Evolutionary conservation across 2,797 vertebrate species (phyloP).

Genomic region (Podarcis siculus): DNA sequence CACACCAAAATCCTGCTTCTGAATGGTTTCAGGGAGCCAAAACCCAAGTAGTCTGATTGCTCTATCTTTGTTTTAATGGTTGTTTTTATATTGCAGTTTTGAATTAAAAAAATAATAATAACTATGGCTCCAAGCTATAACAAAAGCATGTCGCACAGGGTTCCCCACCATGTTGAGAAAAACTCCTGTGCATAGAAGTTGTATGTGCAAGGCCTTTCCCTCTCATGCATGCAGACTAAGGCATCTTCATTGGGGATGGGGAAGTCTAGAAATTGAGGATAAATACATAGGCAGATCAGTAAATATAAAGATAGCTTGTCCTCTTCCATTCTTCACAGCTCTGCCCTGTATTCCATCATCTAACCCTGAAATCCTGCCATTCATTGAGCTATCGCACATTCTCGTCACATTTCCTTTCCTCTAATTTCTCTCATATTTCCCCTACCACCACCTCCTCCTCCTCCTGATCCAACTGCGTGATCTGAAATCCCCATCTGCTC

Average conservation of each 20-base stretch:
- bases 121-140: not conserved
- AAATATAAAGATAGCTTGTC: not conserved
- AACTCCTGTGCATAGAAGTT: not conserved
- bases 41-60: not conserved
- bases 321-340: accelerated
- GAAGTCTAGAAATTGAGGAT: not conserved
- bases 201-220: not conserved
- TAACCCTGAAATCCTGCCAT: not conserved
- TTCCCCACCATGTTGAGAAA: not conserved
- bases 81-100: no score
- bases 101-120: no score
- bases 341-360: not conserved
- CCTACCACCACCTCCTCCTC: not conserved
- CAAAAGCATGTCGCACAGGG: not conserved
- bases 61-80: no score
- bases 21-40: not conserved
- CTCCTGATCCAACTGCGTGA: constrained; percentile 17
- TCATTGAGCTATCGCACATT: not conserved
- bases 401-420: not conserved
- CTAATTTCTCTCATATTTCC: constrained; percentile 21
- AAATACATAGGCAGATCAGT: constrained; percentile 1
- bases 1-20: not conserved
- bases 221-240: no score
- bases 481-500: constrained; percentile 37
- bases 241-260: no score